Conservation (phyloP, 1,140 invertebrate genomes). For the Pantala flavescens region DNA sequence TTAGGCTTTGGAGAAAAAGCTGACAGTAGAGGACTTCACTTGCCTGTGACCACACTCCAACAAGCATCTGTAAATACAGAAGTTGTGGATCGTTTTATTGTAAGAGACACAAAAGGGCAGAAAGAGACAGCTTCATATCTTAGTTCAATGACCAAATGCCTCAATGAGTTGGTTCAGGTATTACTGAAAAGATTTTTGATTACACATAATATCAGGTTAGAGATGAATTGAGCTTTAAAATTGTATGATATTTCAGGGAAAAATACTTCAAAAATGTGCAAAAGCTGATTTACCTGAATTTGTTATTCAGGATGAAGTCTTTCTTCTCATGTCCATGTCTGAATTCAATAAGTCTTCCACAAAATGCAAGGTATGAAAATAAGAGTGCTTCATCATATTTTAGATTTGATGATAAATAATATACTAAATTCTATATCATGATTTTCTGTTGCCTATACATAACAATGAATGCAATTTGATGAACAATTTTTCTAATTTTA, state of each 20-base stretch:
- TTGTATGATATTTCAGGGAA: neutral
- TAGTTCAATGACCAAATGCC: neutral
- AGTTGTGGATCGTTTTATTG: neutral
- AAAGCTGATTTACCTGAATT: neutral
- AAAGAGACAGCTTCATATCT: neutral
- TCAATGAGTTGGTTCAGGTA: neutral
- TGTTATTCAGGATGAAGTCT: neutral
- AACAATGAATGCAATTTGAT: no score
- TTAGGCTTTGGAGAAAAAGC: neutral
- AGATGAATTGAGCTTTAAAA: neutral
- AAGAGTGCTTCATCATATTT: no score
- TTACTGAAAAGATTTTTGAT: no score
- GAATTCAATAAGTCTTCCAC: neutral
- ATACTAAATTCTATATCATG: no score
- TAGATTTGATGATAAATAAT: no score
- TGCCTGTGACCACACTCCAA: neutral
- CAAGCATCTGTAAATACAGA: neutral
- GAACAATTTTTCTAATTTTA: no score
- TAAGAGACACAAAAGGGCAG: neutral
- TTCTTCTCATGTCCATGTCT: neutral
- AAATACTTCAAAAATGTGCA: neutral
- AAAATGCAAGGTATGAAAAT: neutral
- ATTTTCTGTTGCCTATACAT: no score
- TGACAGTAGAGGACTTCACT: neutral
- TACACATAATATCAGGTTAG: no score